Percentiles rank a stretch among this genome's conserved stretches.
These are phyloP conservation scores for Dipus sagitta DNA, from an alignment of 2,797 vertebrate genomes.

Conservation along the genomic window DNA sequence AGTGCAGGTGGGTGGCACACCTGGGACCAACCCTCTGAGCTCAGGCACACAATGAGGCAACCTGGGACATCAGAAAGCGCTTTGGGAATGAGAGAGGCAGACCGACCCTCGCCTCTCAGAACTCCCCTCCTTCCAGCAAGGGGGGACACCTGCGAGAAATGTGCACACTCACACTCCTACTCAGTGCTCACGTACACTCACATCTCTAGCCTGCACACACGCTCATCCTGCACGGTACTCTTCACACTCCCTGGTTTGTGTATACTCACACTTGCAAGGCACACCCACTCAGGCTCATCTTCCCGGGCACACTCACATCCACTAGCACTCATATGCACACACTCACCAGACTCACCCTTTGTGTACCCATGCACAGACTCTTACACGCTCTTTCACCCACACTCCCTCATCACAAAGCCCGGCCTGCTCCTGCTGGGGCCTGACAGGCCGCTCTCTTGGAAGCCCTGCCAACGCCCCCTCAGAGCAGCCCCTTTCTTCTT, in stretches of 20 bases:
- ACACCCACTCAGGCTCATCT: not conserved
- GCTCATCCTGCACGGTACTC: too few species aligned
- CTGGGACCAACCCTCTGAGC: not conserved
- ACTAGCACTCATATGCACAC: not conserved
- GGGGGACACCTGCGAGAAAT: too few species aligned
- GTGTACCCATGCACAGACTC: not conserved
- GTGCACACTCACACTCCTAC: not conserved
- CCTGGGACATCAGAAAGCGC: not conserved
- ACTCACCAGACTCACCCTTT: not conserved
- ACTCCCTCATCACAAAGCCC: not conserved
- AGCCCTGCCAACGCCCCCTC: too few species aligned
- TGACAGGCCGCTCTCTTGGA: not conserved
- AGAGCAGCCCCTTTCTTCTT: not conserved
- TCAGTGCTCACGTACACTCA: not conserved
- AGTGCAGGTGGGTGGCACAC: not conserved
- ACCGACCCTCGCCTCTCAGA: too few species aligned
- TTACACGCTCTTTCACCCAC: not conserved
- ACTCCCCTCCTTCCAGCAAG: rapidly evolving
- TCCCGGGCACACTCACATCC: rapidly evolving
- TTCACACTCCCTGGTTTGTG: too few species aligned
- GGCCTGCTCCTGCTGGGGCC: not conserved
- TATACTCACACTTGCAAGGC: too few species aligned
- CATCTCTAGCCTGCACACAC: not conserved
- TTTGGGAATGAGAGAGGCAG: rapidly evolving
- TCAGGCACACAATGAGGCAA: not conserved